Percentiles rank a stretch among this genome's conserved stretches.
phyloP scores from a whole-genome alignment of 2,797 vertebrate genomes.

The Brachymystax lenok region DNA sequence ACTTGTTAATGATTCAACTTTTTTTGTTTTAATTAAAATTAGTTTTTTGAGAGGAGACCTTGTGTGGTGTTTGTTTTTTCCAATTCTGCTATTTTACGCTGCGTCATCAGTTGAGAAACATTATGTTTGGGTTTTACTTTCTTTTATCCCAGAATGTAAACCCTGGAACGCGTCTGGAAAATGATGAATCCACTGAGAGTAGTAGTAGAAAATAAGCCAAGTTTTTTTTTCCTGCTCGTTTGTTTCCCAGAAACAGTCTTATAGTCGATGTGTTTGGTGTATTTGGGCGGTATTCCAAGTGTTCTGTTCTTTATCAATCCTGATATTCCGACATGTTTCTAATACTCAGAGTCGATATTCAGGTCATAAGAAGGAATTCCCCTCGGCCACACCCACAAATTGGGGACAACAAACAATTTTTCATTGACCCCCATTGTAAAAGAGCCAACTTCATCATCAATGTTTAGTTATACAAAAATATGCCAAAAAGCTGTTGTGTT shows the following conservation, averaged over 20 bases:
- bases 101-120: background rate
- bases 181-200: background rate
- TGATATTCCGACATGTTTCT: background rate
- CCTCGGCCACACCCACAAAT: too few species aligned
- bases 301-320: background rate
- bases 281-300: background rate
- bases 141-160: background rate
- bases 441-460: too few species aligned
- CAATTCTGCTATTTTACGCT: background rate
- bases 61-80: background rate
- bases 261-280: background rate
- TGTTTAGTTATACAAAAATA: too few species aligned
- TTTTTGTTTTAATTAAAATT: constrained; percentile 90
- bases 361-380: too few species aligned
- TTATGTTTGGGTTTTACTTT: background rate
- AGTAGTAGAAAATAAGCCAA: too few species aligned
- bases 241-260: background rate
- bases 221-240: background rate
- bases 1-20: constrained; percentile 97
- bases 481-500: too few species aligned
- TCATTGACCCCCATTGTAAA: too few species aligned
- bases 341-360: background rate
- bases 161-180: background rate
- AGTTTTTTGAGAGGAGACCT: constrained; percentile 67
- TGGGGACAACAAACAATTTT: too few species aligned